These are phyloP conservation scores for Polyploca ridens DNA, from an alignment of 2,888 invertebrate species.

Conservation along the genomic window DNA sequence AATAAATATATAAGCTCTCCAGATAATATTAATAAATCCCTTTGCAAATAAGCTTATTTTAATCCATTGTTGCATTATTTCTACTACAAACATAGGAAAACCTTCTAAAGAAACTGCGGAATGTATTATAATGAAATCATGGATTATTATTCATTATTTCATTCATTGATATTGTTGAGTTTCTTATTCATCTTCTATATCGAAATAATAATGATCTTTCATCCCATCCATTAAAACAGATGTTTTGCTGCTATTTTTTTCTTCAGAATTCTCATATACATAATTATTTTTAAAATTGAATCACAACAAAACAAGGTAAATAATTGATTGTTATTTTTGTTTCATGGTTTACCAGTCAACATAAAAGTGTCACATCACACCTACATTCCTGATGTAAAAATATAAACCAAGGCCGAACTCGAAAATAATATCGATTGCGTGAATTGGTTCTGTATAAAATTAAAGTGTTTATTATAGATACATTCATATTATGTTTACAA, in stretches of 20 bases:
- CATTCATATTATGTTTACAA: background rate
- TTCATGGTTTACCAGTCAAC: slow-evolving; percentile 9
- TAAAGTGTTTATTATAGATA: background rate
- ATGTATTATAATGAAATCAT: background rate
- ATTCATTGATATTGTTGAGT: background rate
- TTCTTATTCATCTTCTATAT: no score
- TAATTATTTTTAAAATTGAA: slow-evolving; percentile 3
- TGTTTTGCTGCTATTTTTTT: background rate
- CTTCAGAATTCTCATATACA: background rate
- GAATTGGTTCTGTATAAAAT: slow-evolving; percentile 5
- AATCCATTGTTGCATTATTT: no score
- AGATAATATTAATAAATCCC: no score
- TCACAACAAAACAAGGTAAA: background rate
- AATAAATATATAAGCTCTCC: no score
- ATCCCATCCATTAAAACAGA: background rate
- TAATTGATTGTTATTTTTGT: background rate
- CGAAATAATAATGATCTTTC: background rate
- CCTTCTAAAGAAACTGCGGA: no score
- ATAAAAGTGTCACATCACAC: slow-evolving; percentile 9
- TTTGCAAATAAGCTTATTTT: no score
- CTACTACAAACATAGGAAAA: no score
- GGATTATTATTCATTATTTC: background rate
- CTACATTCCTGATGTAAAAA: slow-evolving; percentile 9
- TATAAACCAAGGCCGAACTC: slow-evolving; percentile 2
- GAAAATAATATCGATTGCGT: background rate